Conservation (phyloP, 1,140 invertebrate species). For the Mactra quadrangularis region DNA sequence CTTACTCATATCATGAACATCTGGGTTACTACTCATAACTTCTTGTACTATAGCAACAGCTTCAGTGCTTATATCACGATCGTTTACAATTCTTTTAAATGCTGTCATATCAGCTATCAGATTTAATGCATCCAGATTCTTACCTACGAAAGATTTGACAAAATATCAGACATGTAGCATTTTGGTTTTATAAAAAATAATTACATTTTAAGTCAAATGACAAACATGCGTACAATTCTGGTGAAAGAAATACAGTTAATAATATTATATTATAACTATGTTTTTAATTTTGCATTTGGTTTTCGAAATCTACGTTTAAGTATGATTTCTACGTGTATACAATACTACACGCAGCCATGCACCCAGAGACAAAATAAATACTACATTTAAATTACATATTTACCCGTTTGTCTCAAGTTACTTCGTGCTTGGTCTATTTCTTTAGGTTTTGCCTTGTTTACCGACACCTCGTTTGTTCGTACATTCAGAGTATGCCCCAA, state of each 20-base stretch:
- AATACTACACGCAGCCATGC: no score
- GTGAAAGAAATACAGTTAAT: no score
- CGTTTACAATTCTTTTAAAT: neutral
- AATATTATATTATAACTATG: no score
- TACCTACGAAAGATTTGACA: neutral
- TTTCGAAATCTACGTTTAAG: no score
- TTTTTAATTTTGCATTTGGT: no score
- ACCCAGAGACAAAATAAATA: no score
- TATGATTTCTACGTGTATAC: no score
- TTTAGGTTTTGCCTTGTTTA: neutral
- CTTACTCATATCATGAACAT: neutral
- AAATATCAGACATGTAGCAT: no score
- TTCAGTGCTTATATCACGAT: neutral
- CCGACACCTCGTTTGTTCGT: neutral
- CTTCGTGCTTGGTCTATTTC: neutral
- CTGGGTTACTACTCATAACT: neutral
- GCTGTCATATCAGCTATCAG: neutral
- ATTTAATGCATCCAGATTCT: neutral
- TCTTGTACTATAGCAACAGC: neutral
- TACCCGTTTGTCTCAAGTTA: constrained; percentile 7
- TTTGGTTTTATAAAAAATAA: no score
- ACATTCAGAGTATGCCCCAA: neutral
- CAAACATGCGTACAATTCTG: no score
- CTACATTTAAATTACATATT: no score
- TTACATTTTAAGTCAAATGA: no score